Evolutionary conservation across 2,888 invertebrate genomes (phyloP).

Genomic region (Chouioia cunea): DNA sequence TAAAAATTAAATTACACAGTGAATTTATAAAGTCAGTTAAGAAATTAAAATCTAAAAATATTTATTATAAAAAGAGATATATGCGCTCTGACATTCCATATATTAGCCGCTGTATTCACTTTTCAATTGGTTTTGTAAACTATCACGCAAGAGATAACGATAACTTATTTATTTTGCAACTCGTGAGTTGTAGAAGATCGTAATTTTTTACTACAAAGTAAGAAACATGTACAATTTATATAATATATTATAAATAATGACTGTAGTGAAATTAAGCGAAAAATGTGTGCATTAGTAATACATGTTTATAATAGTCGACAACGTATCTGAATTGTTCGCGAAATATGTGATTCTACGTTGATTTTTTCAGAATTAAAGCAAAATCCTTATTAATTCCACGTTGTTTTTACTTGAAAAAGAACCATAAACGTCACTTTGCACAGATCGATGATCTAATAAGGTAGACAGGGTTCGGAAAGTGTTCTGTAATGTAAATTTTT

Average conservation of each 20-base stretch:
- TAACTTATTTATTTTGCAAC: conserved; percentile 47
- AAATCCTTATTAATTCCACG: conserved; percentile 26
- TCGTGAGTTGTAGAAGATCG: conserved; percentile 44
- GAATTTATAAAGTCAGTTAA: conserved; percentile 29
- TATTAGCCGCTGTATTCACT: conserved; percentile 36
- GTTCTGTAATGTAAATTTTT: neutral
- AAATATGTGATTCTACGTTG: conserved; percentile 39
- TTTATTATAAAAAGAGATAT: conserved; percentile 8
- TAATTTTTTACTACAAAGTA: conserved; percentile 48
- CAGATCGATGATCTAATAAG: neutral
- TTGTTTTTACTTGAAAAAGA: conserved; percentile 15
- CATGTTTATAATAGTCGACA: conserved; percentile 40
- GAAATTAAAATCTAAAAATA: conserved; percentile 28
- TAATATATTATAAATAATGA: conserved; percentile 47
- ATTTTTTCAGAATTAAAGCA: conserved; percentile 43
- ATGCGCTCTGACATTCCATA: conserved; percentile 45
- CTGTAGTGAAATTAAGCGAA: conserved; percentile 42
- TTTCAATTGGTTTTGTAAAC: conserved; percentile 41
- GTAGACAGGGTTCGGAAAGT: neutral
- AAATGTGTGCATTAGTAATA: conserved; percentile 39
- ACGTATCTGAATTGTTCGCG: conserved; percentile 34
- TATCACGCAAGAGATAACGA: conserved; percentile 40
- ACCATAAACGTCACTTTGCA: neutral
- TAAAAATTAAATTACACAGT: conserved; percentile 25
- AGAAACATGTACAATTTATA: conserved; percentile 48